These are phyloP conservation scores for Macrochelys suwanniensis DNA, from an alignment of 2,797 vertebrate species.

Conservation along the genomic window DNA sequence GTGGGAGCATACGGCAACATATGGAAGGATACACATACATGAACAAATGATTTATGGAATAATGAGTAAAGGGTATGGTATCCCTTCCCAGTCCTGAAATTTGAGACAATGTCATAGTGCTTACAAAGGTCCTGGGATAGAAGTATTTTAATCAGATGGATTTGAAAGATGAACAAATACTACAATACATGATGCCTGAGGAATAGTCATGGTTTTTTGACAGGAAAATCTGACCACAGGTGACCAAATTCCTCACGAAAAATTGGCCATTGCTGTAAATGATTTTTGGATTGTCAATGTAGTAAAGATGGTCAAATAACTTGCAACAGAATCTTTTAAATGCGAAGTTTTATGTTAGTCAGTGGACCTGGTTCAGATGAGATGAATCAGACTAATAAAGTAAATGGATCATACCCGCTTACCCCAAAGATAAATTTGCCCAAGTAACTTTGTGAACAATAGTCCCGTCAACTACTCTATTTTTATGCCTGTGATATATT, in stretches of 20 bases:
- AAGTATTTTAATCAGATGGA: not conserved
- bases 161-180: not conserved
- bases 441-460: not conserved
- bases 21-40: not conserved
- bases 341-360: not conserved
- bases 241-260: not conserved
- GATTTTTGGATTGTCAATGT: not conserved
- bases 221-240: not conserved
- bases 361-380: constrained; percentile 11
- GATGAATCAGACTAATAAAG: constrained; percentile 34
- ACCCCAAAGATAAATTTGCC: not conserved
- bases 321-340: not conserved
- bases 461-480: not conserved
- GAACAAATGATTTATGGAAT: not conserved
- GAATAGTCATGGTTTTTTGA: not conserved
- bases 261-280: not conserved
- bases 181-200: not conserved
- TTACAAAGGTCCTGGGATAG: not conserved
- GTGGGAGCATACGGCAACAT: not conserved
- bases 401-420: constrained; percentile 34
- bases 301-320: not conserved
- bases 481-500: not conserved
- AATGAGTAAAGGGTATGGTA: not conserved
- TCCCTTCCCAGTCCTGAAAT: not conserved
- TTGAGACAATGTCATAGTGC: not conserved